phyloP scores from a whole-genome alignment of 1,140 invertebrate genomes.

The Calliphora vicina region DNA sequence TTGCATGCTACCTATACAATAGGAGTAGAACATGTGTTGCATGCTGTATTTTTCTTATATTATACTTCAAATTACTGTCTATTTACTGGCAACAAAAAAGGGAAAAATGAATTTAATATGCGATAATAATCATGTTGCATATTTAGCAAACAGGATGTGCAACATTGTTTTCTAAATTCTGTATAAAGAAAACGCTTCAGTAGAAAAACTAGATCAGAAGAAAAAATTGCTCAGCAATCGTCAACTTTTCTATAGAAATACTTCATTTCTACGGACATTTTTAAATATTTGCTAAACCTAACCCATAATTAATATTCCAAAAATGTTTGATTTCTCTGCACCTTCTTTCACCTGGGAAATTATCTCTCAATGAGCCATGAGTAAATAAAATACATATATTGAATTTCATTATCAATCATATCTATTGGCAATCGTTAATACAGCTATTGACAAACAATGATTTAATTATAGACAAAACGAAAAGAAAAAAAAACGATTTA shows the following conservation, averaged over 20 bases:
- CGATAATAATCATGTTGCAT: background rate
- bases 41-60: background rate
- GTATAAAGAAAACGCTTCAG: too few relatives aligned
- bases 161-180: too few relatives aligned
- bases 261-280: too few relatives aligned
- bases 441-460: background rate
- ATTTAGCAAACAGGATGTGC: background rate
- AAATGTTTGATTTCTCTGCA: too few relatives aligned
- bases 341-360: too few relatives aligned
- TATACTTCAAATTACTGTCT: background rate
- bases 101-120: background rate
- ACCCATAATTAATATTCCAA: too few relatives aligned
- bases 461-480: background rate
- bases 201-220: background rate
- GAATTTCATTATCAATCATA: conserved; percentile 5
- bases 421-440: background rate
- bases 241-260: too few relatives aligned
- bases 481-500: background rate
- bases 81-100: background rate
- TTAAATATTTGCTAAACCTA: too few relatives aligned
- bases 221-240: too few relatives aligned
- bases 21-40: background rate
- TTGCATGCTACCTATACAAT: background rate
- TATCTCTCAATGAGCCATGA: background rate
- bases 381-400: background rate